phyloP scores from a whole-genome alignment of 1,140 invertebrate genomes.

The Euura saliciscinereae region DNA sequence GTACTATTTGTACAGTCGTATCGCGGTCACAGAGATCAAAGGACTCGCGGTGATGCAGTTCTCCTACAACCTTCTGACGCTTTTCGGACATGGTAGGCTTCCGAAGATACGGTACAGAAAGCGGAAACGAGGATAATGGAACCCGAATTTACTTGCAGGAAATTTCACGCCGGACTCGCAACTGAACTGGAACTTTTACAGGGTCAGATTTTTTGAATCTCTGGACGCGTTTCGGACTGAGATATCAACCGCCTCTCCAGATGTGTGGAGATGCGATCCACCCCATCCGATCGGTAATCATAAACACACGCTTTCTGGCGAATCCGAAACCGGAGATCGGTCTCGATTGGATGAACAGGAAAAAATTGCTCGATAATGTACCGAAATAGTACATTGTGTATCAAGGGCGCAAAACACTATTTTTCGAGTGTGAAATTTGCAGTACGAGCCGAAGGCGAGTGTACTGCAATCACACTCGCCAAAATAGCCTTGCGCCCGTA shows the following conservation, averaged over 20 bases:
- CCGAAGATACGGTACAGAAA: neutral
- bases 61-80: constrained; percentile 78
- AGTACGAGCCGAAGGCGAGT: no score
- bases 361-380: no score
- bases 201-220: constrained; percentile 68
- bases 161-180: constrained; percentile 70
- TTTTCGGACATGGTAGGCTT: constrained; percentile 74
- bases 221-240: constrained; percentile 69
- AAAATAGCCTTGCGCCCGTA: no score
- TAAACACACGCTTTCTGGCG: no score
- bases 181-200: constrained; percentile 67
- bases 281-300: constrained; percentile 61
- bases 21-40: constrained; percentile 81
- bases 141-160: constrained; percentile 44
- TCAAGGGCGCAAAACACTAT: no score
- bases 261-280: constrained; percentile 81
- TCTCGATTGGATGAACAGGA: no score
- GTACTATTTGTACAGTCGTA: constrained; percentile 79
- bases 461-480: no score
- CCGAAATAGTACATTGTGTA: no score
- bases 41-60: constrained; percentile 88
- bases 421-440: no score
- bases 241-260: constrained; percentile 68
- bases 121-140: neutral
- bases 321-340: no score